Evolutionary conservation across 2,113 vertebrate species (phyloP).

Genomic region (Hyperoodon ampullatus): DNA sequence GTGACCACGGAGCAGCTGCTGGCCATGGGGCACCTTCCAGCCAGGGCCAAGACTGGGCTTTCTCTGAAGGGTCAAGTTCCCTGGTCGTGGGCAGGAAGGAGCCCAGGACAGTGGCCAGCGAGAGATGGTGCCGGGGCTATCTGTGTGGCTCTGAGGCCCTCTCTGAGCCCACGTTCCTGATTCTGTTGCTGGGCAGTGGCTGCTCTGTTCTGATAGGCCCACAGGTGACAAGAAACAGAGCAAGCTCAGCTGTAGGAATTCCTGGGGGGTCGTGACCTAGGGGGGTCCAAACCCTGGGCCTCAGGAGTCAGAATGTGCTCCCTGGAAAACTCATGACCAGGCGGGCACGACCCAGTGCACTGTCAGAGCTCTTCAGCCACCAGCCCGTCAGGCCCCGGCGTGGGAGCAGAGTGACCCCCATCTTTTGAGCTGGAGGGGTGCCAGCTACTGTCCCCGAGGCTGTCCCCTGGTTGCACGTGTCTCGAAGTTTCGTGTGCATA

Average conservation of each 20-base stretch:
- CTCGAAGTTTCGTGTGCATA: background rate
- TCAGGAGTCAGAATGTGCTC: background rate
- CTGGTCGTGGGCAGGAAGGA: background rate
- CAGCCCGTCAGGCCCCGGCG: background rate
- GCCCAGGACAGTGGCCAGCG: background rate
- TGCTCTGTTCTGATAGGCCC: background rate
- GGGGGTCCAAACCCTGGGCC: background rate
- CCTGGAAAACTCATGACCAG: background rate
- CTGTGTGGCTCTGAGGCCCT: background rate
- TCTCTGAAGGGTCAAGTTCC: background rate
- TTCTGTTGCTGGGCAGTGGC: background rate
- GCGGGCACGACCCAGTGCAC: background rate
- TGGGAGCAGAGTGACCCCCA: too few relatives aligned
- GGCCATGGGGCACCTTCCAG: background rate
- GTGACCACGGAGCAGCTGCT: background rate
- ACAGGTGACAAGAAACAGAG: background rate
- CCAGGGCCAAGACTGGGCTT: background rate
- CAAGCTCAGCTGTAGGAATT: background rate
- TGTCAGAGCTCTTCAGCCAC: too few relatives aligned
- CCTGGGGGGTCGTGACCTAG: background rate
- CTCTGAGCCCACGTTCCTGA: background rate
- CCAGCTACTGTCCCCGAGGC: background rate
- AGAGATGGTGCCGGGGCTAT: rapidly evolving
- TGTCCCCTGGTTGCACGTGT: background rate
- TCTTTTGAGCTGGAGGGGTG: background rate